phyloP scores from a whole-genome alignment of 2,888 invertebrate genomes.

The Crepidodera aurea region DNA sequence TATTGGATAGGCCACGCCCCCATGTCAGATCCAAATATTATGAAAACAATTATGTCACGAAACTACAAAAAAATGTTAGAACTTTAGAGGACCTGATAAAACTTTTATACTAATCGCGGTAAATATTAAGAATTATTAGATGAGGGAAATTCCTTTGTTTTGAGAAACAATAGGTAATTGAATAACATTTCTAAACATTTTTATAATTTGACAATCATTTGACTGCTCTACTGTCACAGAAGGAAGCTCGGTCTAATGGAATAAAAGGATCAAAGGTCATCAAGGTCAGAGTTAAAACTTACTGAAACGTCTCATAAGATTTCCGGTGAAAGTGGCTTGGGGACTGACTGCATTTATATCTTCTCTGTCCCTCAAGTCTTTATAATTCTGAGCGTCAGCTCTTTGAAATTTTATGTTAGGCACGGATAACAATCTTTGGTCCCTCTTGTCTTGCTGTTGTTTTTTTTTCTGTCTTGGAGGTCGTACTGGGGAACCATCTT shows the following conservation, averaged over 20 bases:
- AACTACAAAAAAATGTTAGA: too few relatives aligned
- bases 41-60: too few relatives aligned
- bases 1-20: too few relatives aligned
- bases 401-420: slow-evolving; percentile 75
- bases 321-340: slow-evolving; percentile 70
- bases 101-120: too few relatives aligned
- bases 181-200: slow-evolving; percentile 1
- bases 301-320: slow-evolving; percentile 86
- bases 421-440: slow-evolving; percentile 77
- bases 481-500: slow-evolving; percentile 65
- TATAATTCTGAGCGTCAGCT: slow-evolving; percentile 65
- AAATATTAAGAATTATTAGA: too few relatives aligned
- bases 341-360: slow-evolving; percentile 53
- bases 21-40: too few relatives aligned
- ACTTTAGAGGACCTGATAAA: too few relatives aligned
- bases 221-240: slow-evolving; percentile 29
- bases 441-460: slow-evolving; percentile 61
- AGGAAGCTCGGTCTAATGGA: slow-evolving; percentile 32
- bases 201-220: slow-evolving; percentile 21
- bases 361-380: slow-evolving; percentile 67
- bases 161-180: too few relatives aligned
- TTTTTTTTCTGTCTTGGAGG: slow-evolving; percentile 65
- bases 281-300: slow-evolving; percentile 67
- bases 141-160: too few relatives aligned
- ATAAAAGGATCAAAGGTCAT: slow-evolving; percentile 15